Base-by-base conservation (phyloP, 2,797 vertebrate genomes). In the Premnoplex brunnescens region DNA sequence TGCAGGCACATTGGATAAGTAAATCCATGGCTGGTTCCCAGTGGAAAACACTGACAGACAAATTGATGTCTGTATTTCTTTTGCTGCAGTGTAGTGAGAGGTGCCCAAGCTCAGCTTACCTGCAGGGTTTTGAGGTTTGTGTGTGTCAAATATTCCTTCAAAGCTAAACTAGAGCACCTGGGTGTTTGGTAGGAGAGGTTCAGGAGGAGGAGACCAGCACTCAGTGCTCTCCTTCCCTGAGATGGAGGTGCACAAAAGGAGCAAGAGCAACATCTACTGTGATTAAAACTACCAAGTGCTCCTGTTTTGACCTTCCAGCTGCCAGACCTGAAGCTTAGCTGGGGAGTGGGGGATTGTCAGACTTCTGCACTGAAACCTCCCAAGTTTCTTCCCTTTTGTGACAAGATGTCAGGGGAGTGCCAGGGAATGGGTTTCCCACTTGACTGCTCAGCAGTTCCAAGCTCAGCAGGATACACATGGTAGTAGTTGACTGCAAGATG, bases 21-120 rank as follows among this genome's bases (percentile, higher is more conserved):
- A 94, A 91, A 91, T 72, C 81, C 26, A 43, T 87, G 56, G 19
- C 91, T 89, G 60, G 78, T 94, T 79, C 91, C 48, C 88, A 85
- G 6, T 51, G 54, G 36, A 82, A 67, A 87, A 66, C 94, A 87
- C 55, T 54, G 52, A n/a, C 41, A 89, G 79, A 58, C 52, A 66
- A 55, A 69, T 51, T 26, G 19, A 27, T 49, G 24, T 83, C 64
- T 84, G 17, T 64, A 26, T 80, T 77, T 16, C 41, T 80, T 56
- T 60, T 60, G 67, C 56, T 78, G 46, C 14, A 1, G 5, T 44
- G 32, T 26, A 2, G 6, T 28, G 49, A 1, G 10, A 74, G 49
- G 36, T 67, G 32, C 36, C 41, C 32, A 23, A 81, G 66, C 30
- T 68, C 55, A 81, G 55, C 16, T 8, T 19, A 8, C 28, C 28